Evolutionary conservation across 2,888 invertebrate genomes (phyloP).

Genomic region (Lysandra bellargus): DNA sequence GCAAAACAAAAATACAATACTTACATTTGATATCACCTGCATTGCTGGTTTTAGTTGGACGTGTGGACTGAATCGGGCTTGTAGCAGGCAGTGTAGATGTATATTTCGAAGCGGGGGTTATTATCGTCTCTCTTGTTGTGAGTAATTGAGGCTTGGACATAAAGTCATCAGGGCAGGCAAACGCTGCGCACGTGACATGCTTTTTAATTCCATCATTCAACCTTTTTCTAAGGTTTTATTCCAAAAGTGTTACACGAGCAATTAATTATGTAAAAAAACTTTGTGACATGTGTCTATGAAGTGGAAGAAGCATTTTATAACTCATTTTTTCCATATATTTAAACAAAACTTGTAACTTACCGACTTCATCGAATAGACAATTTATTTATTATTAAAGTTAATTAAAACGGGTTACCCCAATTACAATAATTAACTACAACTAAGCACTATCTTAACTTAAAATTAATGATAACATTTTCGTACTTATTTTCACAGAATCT

Average conservation of each 20-base stretch:
- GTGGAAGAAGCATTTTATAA: no score
- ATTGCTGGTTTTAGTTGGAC: background rate
- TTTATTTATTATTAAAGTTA: no score
- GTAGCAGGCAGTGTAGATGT: background rate
- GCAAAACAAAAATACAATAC: background rate
- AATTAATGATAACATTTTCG: no score
- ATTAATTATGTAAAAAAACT: background rate
- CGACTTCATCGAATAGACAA: no score
- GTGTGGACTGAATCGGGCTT: background rate
- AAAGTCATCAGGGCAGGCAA: constrained; percentile 55
- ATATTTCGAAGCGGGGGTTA: background rate
- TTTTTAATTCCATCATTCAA: constrained; percentile 40
- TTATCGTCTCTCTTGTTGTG: constrained; percentile 25
- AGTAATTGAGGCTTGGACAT: constrained; percentile 50
- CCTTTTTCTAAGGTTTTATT: background rate
- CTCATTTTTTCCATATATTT: no score
- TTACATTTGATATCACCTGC: background rate
- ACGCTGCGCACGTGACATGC: constrained; percentile 54
- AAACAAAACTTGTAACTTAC: no score
- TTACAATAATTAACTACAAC: no score
- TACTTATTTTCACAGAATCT: no score
- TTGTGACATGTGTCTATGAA: no score
- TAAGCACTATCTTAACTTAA: no score
- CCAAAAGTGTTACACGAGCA: background rate
- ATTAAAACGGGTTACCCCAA: no score